Conservation (phyloP, 2,113 vertebrate species). For the Cephalopholis sonnerati region DNA sequence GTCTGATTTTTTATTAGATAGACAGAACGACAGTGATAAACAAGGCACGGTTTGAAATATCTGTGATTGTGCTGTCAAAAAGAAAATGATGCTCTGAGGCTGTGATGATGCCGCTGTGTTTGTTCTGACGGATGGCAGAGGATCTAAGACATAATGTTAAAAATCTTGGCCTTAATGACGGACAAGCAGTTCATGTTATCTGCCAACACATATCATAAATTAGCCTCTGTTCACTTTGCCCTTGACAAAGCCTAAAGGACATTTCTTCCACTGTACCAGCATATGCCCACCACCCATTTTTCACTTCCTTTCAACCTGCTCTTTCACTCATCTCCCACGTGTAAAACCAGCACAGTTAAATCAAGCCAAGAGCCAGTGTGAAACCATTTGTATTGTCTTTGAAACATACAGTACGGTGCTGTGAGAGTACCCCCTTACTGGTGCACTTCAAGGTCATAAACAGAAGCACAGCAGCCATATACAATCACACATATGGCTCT, state of each 20-base stretch:
- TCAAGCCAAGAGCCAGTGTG: conserved; percentile 8
- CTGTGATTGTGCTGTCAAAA: conserved; percentile 24
- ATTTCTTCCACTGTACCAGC: conserved; percentile 14
- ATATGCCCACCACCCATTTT: background rate
- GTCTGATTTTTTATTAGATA: conserved; percentile 1
- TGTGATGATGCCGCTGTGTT: background rate
- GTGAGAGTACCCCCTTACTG: background rate
- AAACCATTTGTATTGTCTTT: conserved; percentile 19
- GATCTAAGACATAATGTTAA: conserved; percentile 15
- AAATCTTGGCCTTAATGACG: background rate
- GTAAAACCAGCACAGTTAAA: conserved; percentile 7
- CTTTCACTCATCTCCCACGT: background rate
- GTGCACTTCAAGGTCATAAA: conserved; percentile 56
- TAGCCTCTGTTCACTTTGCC: conserved; percentile 20
- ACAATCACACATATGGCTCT: conserved; percentile 20
- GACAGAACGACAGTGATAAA: conserved; percentile 1
- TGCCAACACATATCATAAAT: conserved; percentile 13
- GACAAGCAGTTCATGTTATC: background rate
- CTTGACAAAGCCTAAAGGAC: conserved; percentile 57
- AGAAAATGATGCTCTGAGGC: background rate
- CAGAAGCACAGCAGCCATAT: conserved; percentile 9
- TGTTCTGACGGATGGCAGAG: background rate
- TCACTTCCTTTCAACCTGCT: conserved; percentile 23
- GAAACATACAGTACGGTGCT: conserved; percentile 10
- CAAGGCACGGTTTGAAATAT: background rate